Evolutionary conservation across 2,797 vertebrate species (phyloP).

Genomic region (Phaenicophaeus curvirostris): DNA sequence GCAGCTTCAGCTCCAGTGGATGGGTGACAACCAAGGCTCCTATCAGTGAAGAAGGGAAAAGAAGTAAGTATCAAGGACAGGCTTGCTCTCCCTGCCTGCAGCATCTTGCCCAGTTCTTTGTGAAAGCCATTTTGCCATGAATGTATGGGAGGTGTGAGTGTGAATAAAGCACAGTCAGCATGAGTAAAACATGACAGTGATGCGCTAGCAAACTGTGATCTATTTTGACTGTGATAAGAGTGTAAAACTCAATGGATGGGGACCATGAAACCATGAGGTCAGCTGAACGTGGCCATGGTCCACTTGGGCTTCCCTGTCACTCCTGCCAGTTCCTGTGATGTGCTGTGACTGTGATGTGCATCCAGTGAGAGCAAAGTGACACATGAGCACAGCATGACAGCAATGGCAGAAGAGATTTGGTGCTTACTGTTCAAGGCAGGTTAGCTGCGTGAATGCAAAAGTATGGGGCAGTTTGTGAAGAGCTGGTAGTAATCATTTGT

Average conservation of each 20-base stretch:
- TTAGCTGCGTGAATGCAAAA: slow-evolving; percentile 22
- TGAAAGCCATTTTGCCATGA: slow-evolving; percentile 51
- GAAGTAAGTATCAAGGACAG: slow-evolving; percentile 36
- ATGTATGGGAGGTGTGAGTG: background rate
- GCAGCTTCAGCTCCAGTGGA: background rate
- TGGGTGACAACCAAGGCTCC: background rate
- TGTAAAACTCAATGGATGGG: slow-evolving; percentile 47
- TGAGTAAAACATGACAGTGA: slow-evolving; percentile 67
- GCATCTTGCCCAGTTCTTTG: slow-evolving; percentile 22
- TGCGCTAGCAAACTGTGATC: slow-evolving; percentile 54
- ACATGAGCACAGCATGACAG: background rate
- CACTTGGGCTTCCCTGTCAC: background rate
- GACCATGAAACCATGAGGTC: slow-evolving; percentile 54
- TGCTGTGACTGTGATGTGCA: slow-evolving; percentile 45
- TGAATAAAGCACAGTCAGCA: slow-evolving; percentile 29
- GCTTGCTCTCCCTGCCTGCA: slow-evolving; percentile 7
- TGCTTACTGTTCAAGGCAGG: background rate
- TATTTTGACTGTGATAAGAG: slow-evolving; percentile 59
- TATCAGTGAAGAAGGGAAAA: background rate
- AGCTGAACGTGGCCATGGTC: slow-evolving; percentile 31
- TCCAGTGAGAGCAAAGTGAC: slow-evolving; percentile 7
- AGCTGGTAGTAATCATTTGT: slow-evolving; percentile 3
- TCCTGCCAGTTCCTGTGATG: background rate
- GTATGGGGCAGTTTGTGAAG: slow-evolving; percentile 29
- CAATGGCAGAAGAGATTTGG: slow-evolving; percentile 45